Evolutionary conservation across 2,113 vertebrate species (phyloP).

Genomic region (Amia ocellicauda): DNA sequence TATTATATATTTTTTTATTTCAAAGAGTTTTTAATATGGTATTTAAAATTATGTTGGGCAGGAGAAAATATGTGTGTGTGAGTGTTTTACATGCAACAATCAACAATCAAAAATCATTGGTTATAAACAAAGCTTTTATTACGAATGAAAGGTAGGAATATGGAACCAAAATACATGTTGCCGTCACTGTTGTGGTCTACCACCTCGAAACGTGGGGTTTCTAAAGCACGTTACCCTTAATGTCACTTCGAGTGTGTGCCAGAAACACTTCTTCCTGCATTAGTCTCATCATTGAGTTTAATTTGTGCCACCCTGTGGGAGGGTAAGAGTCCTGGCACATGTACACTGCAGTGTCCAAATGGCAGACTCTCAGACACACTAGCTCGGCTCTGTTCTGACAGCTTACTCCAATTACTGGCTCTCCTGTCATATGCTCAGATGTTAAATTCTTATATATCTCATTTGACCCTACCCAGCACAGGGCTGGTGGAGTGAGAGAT

Average conservation of each 20-base stretch:
- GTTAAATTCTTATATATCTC: conserved; percentile 47
- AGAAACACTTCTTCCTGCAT: conserved; percentile 57
- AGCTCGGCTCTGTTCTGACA: conserved; percentile 53
- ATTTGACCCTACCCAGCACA: conserved; percentile 50
- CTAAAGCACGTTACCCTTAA: conserved; percentile 22
- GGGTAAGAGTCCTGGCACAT: conserved; percentile 46
- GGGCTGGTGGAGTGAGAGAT: conserved; percentile 39
- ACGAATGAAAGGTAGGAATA: too few relatives aligned
- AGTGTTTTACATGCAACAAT: too few relatives aligned
- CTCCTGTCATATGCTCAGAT: conserved; percentile 50
- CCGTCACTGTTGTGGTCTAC: not conserved
- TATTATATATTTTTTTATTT: not conserved
- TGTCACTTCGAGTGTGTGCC: conserved; percentile 32
- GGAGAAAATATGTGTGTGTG: too few relatives aligned
- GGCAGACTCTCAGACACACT: conserved; percentile 30
- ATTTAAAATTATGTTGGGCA: too few relatives aligned
- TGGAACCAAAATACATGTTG: too few relatives aligned
- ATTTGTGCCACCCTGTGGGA: conserved; percentile 53
- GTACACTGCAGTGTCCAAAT: conserved; percentile 30
- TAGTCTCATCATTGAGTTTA: conserved; percentile 63
- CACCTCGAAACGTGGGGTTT: conserved; percentile 16
- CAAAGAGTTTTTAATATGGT: too few relatives aligned
- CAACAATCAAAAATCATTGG: too few relatives aligned
- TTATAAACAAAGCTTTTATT: too few relatives aligned
- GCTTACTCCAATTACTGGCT: conserved; percentile 59